phyloP scores from a whole-genome alignment of 2,888 invertebrate species.

The Dynastes tityus region DNA sequence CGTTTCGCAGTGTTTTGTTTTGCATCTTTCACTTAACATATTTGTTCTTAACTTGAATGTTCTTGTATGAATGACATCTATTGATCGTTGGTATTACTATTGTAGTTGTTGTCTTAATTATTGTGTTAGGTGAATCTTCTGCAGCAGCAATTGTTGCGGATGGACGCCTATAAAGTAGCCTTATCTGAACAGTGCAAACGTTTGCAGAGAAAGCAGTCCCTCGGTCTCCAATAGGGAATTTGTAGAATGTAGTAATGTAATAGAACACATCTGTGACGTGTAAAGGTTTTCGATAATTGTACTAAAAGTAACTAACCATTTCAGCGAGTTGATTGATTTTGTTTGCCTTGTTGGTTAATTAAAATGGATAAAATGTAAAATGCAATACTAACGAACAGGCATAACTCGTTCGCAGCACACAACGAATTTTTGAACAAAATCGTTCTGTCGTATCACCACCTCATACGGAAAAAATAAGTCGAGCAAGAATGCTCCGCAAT shows the following conservation, averaged over 20 bases:
- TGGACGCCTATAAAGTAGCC: slow-evolving; percentile 63
- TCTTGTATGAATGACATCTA: no score
- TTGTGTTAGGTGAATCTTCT: slow-evolving; percentile 59
- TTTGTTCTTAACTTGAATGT: no score
- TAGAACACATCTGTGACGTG: no score
- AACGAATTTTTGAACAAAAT: no score
- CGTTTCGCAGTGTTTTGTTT: slow-evolving; percentile 25
- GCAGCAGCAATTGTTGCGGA: slow-evolving; percentile 61
- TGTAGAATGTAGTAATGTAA: slow-evolving; percentile 55
- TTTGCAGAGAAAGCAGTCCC: slow-evolving; percentile 58
- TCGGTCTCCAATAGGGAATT: slow-evolving; percentile 55
- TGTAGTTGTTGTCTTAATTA: slow-evolving; percentile 24
- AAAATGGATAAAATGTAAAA: no score
- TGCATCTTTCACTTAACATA: neutral
- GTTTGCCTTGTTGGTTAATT: no score
- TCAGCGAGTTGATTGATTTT: neutral
- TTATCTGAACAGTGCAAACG: slow-evolving; percentile 63
- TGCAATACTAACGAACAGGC: no score
- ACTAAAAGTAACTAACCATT: neutral
- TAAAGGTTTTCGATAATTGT: slow-evolving; percentile 14
- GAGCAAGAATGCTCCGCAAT: no score
- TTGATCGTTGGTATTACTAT: no score
- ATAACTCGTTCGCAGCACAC: no score
- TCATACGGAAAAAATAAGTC: no score
- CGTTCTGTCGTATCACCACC: no score